Percentiles rank a stretch among this genome's conserved stretches.
phyloP scores from a whole-genome alignment of 2,797 vertebrate species.

The Spondyliosoma cantharus region DNA sequence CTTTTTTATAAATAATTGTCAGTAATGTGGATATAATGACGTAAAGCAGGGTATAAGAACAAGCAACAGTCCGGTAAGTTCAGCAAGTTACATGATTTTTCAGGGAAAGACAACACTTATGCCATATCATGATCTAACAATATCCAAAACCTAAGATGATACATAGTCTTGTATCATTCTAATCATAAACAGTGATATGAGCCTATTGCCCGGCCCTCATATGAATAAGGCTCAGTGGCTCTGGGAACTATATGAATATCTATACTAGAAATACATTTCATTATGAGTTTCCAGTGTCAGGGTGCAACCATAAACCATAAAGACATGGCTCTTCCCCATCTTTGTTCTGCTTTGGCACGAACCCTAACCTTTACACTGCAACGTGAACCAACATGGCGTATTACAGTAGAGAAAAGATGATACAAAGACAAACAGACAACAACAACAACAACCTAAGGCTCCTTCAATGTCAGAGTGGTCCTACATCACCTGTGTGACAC shows the following conservation, averaged over 20 bases:
- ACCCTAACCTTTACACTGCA: neutral
- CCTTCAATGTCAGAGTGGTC: neutral
- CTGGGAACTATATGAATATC: constrained; percentile 6
- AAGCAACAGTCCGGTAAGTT: too few relatives aligned
- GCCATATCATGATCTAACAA: too few relatives aligned
- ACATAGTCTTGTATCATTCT: too few relatives aligned
- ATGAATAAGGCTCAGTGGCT: neutral
- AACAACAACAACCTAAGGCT: too few relatives aligned
- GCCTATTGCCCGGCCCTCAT: too few relatives aligned
- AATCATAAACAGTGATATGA: too few relatives aligned
- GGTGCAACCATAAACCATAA: constrained; percentile 33
- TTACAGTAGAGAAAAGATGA: constrained; percentile 6
- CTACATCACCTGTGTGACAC: neutral
- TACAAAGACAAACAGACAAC: neutral
- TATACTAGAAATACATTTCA: constrained; percentile 5
- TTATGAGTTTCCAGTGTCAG: constrained; percentile 18
- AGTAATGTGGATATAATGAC: too few relatives aligned
- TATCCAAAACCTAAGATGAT: too few relatives aligned
- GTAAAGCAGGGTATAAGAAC: too few relatives aligned
- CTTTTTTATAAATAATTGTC: too few relatives aligned
- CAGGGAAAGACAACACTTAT: too few relatives aligned
- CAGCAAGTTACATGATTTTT: too few relatives aligned
- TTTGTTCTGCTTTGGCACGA: constrained; percentile 25
- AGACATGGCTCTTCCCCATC: constrained; percentile 10
- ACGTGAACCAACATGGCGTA: neutral